These are phyloP conservation scores for Kryptolebias marmoratus DNA, from an alignment of 2,113 vertebrate species.

Conservation along the genomic window DNA sequence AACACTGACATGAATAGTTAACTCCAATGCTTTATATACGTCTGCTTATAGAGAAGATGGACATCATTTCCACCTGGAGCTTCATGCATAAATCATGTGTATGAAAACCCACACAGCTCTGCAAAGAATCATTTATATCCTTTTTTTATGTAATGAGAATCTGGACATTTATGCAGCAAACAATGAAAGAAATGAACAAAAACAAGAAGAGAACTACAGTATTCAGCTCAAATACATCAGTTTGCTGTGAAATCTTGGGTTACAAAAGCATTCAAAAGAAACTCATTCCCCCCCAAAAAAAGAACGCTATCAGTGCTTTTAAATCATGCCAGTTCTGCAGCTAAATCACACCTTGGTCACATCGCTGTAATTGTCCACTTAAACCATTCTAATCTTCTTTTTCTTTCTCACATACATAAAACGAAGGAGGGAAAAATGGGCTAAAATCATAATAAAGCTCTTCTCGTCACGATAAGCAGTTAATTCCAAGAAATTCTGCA, in stretches of 20 bases:
- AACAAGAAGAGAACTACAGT: no score
- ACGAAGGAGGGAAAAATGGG: constrained; percentile 1
- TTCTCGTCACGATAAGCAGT: neutral
- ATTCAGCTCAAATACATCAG: no score
- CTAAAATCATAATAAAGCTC: constrained; percentile 3
- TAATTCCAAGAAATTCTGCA: constrained; percentile 7
- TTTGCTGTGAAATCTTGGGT: no score
- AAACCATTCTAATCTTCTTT: neutral
- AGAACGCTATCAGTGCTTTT: neutral
- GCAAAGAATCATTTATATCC: neutral
- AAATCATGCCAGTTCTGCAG: neutral
- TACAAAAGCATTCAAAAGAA: no score
- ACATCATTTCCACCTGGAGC: neutral
- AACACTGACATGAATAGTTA: neutral
- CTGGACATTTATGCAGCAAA: no score
- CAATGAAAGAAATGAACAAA: no score
- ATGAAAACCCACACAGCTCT: neutral
- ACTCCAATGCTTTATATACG: neutral
- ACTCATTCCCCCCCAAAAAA: no score
- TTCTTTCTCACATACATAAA: neutral
- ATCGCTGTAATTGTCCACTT: neutral
- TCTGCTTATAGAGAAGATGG: neutral
- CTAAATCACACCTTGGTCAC: neutral
- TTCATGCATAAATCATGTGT: neutral
- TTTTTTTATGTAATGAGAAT: neutral